These are phyloP conservation scores for Ommatoiulus sabulosus DNA, from an alignment of 2,888 invertebrate species.

Conservation along the genomic window DNA sequence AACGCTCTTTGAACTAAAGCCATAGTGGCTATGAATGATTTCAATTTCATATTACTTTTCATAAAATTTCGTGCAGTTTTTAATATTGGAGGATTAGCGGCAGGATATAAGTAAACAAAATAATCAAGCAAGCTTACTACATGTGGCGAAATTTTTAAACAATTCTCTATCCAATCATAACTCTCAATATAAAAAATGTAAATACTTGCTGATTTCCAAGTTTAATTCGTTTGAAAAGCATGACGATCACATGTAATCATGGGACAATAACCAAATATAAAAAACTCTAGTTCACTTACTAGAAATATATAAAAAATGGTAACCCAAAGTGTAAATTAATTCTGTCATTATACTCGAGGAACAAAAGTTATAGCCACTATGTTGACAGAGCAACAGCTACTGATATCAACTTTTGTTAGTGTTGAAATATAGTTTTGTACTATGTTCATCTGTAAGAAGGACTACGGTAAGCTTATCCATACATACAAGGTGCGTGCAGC, in stretches of 20 bases:
- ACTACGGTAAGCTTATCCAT: background rate
- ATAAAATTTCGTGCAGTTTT: too few species aligned
- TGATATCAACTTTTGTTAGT: background rate
- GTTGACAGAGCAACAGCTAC: background rate
- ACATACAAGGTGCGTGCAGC: background rate
- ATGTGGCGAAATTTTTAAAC: too few species aligned
- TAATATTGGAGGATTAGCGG: background rate
- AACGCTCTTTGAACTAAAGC: too few species aligned
- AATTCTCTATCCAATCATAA: background rate
- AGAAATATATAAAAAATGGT: too few species aligned
- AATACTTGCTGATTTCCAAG: background rate
- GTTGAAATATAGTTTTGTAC: constrained; percentile 6
- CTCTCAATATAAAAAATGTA: too few species aligned
- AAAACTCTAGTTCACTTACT: background rate
- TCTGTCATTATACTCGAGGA: background rate
- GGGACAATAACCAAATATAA: background rate
- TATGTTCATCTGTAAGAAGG: constrained; percentile 24
- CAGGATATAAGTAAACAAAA: background rate
- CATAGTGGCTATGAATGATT: too few species aligned
- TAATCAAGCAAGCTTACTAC: too few species aligned
- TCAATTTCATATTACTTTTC: too few species aligned
- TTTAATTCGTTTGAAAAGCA: background rate
- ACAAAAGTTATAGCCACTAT: background rate
- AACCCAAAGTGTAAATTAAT: background rate
- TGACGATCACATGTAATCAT: background rate